A percentile compares a stretch with the other conserved stretches of the same genome.
Evolutionary conservation across 2,113 vertebrate genomes (phyloP).

Genomic region (Pachycephala philippinensis): DNA sequence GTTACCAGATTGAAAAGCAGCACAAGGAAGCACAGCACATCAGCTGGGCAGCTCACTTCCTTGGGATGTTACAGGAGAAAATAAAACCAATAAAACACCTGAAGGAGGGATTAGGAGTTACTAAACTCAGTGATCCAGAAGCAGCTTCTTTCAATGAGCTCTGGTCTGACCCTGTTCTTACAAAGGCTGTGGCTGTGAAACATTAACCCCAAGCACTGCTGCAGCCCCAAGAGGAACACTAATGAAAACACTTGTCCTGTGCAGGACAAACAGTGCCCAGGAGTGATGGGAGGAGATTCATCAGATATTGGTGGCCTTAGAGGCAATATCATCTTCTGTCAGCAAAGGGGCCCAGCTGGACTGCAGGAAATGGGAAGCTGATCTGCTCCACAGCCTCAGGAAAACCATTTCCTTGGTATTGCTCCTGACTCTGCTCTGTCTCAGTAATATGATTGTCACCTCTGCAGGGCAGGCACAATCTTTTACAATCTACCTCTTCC

Average conservation of each 20-base stretch:
- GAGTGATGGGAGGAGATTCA: background rate
- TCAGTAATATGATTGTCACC: background rate
- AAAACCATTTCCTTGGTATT: background rate
- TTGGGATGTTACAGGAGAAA: background rate
- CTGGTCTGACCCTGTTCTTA: background rate
- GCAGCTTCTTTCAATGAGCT: background rate
- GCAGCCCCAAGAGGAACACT: background rate
- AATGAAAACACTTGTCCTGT: background rate
- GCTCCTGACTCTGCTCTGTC: background rate
- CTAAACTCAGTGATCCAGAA: background rate
- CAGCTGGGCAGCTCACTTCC: background rate
- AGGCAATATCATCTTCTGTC: background rate
- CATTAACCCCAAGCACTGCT: background rate
- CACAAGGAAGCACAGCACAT: background rate
- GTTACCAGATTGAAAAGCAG: background rate
- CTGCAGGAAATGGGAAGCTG: background rate
- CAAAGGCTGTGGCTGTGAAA: background rate
- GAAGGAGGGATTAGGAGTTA: background rate
- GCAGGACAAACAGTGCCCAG: background rate
- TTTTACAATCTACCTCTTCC: background rate
- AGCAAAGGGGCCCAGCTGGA: background rate
- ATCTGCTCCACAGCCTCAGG: background rate
- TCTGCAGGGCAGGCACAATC: background rate
- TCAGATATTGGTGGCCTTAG: background rate
- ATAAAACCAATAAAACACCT: background rate